Base-by-base conservation (phyloP, 2,113 vertebrate genomes). In the Perca flavescens region DNA sequence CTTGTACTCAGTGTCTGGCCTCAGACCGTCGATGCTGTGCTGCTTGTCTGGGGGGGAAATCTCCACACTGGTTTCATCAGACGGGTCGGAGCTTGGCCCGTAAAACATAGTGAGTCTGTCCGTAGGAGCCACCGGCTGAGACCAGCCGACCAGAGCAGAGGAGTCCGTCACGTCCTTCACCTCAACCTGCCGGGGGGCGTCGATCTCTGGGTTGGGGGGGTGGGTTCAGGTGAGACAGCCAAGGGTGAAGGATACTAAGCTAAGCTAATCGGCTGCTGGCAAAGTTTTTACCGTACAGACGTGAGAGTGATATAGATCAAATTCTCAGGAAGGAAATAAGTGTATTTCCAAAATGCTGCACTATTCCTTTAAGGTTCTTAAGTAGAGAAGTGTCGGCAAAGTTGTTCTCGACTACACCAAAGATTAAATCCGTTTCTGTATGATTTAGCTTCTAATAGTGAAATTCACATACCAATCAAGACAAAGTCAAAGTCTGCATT, bases 71-170 rank as follows among this genome's bases (percentile, higher is more conserved):
- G 93, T 96, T 75, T 92, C 91, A 71, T 96, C 95, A 0, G 95
- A 95, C 0, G 96, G 95, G 66, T 93, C 79, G 0, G 94, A 94
- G 86, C 90, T 96, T 58, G 96, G 95, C 21, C 95, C 94, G 0
- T 97, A 99, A 1, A 92, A 94, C 75, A 99, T 91, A 36, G 95
- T 95, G 2, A 99, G 81, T 19, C 89, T 87, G 2, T 98, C 96
- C 0, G 97, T 93, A 21, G 96, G 94, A 21, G 96, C 96, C 91
- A 96, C 82, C 0, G 98, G 96, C 77, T 95, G 96, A 83, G 94
- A 95, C 98, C 98, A 99, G 0, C 96, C 95, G 88, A 99, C 90
- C 15, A 99, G 94, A 0, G 96, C 97, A 0, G 97, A 97, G 56
- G 95, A 96, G 89, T 97, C 97, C 0, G 96, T 97, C 63, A 99